phyloP scores from a whole-genome alignment of 37 sponge, comb jelly and placozoan species.

The Amphimedon queenslandica region DNA sequence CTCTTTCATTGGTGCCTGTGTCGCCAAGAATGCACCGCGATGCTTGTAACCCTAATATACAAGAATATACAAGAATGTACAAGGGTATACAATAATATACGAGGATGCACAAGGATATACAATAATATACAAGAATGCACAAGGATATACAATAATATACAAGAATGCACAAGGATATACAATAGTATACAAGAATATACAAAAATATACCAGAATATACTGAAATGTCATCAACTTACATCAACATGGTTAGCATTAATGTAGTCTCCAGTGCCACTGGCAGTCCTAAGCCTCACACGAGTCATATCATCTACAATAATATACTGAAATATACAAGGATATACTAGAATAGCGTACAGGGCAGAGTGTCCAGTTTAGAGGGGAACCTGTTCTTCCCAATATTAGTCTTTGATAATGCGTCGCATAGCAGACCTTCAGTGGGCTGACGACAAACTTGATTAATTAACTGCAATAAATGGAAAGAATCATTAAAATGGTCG shows the following conservation, averaged over 20 bases:
- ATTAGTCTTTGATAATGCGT: background rate
- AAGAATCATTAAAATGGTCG: no score
- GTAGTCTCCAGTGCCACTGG: constrained; percentile 43
- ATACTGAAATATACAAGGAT: background rate
- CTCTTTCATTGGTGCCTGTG: constrained; percentile 28
- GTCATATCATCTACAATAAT: constrained; percentile 19
- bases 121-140: background rate
- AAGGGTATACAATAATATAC: background rate
- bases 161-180: no score
- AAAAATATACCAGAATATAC: background rate
- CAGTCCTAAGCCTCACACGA: constrained; percentile 6
- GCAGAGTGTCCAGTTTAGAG: background rate
- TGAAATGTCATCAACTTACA: constrained; percentile 25
- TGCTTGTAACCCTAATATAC: constrained; percentile 49
- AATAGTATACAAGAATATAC: background rate
- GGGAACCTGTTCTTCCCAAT: constrained; percentile 10
- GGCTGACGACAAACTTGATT: constrained; percentile 4
- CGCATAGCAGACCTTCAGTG: background rate
- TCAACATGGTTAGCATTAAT: constrained; percentile 78
- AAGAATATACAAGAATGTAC: background rate
- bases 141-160: background rate
- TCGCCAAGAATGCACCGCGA: constrained; percentile 29
- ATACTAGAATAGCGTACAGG: constrained; percentile 6
- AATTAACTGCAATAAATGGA: no score
- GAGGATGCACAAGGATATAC: background rate